These are phyloP conservation scores for Heliconius ismenius DNA, from an alignment of 2,888 invertebrate species.

Conservation along the genomic window DNA sequence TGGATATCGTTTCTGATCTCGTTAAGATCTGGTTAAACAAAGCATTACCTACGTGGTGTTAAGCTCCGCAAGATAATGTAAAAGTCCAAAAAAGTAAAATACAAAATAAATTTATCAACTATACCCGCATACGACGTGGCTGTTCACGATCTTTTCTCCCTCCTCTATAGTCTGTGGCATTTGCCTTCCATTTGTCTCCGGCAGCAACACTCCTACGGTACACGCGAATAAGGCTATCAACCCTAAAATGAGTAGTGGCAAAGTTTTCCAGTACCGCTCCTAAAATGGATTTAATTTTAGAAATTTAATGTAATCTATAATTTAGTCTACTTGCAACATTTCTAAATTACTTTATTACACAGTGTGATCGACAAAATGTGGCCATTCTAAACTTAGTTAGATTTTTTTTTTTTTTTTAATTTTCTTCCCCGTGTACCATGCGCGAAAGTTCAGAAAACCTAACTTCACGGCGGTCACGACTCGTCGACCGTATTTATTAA, in stretches of 20 bases:
- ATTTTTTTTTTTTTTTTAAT: too few relatives aligned
- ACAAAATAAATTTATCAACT: conserved; percentile 29
- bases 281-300: conserved; percentile 41
- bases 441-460: too few relatives aligned
- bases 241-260: conserved; percentile 68
- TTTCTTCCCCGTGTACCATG: too few relatives aligned
- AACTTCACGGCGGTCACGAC: too few relatives aligned
- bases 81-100: not conserved
- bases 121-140: conserved; percentile 62
- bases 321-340: too few relatives aligned
- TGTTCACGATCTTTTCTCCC: conserved; percentile 63
- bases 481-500: too few relatives aligned
- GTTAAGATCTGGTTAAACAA: too few relatives aligned
- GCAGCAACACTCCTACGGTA: conserved; percentile 56
- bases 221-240: conserved; percentile 56
- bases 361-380: too few relatives aligned
- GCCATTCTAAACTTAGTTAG: too few relatives aligned
- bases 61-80: not conserved
- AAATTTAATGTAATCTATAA: too few relatives aligned
- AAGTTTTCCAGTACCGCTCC: conserved; percentile 64
- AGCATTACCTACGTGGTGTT: not conserved
- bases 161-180: conserved; percentile 74
- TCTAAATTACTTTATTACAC: too few relatives aligned
- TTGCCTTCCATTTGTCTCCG: conserved; percentile 66
- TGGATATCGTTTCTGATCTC: too few relatives aligned